Base-by-base conservation (phyloP, 2,888 invertebrate species). In the Tetragonisca angustula region DNA sequence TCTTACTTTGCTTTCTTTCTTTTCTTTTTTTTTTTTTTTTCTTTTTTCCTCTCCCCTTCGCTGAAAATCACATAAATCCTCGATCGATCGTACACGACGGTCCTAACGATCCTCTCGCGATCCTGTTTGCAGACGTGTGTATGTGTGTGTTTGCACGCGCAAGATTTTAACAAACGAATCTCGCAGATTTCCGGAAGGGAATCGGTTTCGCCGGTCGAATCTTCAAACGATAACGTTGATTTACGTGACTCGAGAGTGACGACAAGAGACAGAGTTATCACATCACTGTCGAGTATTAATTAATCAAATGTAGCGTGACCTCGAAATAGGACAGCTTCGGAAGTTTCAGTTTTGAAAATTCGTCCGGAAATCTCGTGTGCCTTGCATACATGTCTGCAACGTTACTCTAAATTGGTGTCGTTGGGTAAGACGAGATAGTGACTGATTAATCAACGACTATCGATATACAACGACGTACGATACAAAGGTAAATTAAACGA, bases 51-150 rank as follows among this genome's bases (percentile, higher is more conserved):
- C 2, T 24, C 13, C 21, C 11, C 2, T 61, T 61, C 17, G 27
- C 19, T 43, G 27, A 49, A 61, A 52, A 77, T 82, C 82, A 67
- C 81, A 76, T 68, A 67, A 68, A 32, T 32, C 9, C 19, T 61
- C 21, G 62, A 27, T 64, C 27, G 24, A 17, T 24, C 17, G 61
- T 61, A 32, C 32, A 32, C 19, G 9, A 62, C 19, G 43, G 21
- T 67, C 19, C 5, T 64, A 62, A 32, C 32, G 56, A 32, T 21
- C 13, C 5, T 61, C 27, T 61, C 19, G 32, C 32, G 9, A 36
- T 9, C 24, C 27, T 19, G 9, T 24, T 32, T 19, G 27, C 27
- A 61, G 27, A 24, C 61, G 19, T 9, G 19, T 11, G 27, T 19
- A 9, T 4, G 4, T 19, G 61, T 17, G 19, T 27, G 27, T 27